phyloP scores from a whole-genome alignment of 2,888 invertebrate species.

The Quadroppia sp. region DNA sequence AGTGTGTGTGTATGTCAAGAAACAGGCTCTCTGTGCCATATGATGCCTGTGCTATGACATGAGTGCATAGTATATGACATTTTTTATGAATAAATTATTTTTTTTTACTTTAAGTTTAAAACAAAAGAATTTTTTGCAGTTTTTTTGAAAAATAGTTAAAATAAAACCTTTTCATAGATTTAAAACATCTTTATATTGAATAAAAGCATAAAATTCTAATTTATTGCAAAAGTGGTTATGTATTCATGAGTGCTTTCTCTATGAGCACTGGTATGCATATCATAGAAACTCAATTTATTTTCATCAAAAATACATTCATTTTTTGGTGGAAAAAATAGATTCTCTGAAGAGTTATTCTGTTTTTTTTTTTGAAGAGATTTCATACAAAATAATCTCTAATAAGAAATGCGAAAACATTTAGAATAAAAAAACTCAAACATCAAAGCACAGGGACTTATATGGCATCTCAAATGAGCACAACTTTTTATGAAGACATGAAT shows the following conservation, averaged over 20 bases:
- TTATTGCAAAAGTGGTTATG: not conserved
- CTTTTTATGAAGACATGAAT: not conserved
- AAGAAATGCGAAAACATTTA: not conserved
- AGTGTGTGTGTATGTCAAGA: no score
- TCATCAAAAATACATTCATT: conserved; percentile 18
- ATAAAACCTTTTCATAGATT: conserved; percentile 17
- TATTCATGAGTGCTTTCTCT: not conserved
- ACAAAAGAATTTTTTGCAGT: no score
- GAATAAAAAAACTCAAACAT: not conserved
- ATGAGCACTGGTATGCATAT: not conserved
- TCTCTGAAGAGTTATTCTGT: not conserved
- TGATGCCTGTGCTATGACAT: no score
- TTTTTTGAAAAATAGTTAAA: not conserved
- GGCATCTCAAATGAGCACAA: no score
- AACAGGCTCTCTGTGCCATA: no score
- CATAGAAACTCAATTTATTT: conserved; percentile 23
- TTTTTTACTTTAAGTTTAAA: no score
- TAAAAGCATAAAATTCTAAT: not conserved
- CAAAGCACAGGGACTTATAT: no score
- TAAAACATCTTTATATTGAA: conserved; percentile 18
- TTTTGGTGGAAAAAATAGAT: not conserved
- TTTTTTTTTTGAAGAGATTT: not conserved
- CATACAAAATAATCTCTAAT: no score
- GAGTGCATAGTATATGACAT: not conserved
- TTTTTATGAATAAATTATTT: not conserved